A percentile compares a stretch with the other conserved stretches of the same genome.
These are phyloP conservation scores for Sebastes matsubarae DNA, from an alignment of 2,797 vertebrate species.

Conservation along the genomic window DNA sequence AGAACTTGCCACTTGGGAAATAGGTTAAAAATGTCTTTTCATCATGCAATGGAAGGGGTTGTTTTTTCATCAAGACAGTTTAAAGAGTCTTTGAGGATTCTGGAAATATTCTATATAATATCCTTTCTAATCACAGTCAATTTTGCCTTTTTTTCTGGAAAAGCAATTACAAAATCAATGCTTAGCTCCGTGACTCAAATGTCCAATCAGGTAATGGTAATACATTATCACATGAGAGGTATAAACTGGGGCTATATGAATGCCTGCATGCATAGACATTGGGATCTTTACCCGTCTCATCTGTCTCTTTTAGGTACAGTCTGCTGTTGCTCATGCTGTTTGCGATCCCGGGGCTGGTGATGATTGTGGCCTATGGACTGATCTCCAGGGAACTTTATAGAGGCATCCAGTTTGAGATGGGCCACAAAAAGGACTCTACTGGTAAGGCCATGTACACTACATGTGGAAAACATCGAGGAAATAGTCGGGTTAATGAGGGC, in stretches of 20 bases:
- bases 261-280: not conserved
- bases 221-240: not conserved
- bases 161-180: not conserved
- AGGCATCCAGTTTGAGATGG: constrained; percentile 92
- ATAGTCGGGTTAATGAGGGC: not conserved
- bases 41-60: not conserved
- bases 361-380: constrained; percentile 93
- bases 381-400: constrained; percentile 95
- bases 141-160: not conserved
- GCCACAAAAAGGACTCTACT: constrained; percentile 80
- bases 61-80: not conserved
- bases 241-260: too few species aligned
- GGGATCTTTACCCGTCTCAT: not conserved
- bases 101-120: not conserved
- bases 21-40: not conserved
- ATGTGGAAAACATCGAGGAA: not conserved
- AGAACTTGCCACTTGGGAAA: not conserved
- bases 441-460: constrained; percentile 70
- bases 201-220: not conserved
- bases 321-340: constrained; percentile 91
- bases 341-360: constrained; percentile 93
- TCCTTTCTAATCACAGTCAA: not conserved
- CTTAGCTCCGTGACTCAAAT: not conserved
- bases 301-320: constrained; percentile 84
- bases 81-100: not conserved